phyloP scores from a whole-genome alignment of 2,888 invertebrate genomes.

The Mantis religiosa region DNA sequence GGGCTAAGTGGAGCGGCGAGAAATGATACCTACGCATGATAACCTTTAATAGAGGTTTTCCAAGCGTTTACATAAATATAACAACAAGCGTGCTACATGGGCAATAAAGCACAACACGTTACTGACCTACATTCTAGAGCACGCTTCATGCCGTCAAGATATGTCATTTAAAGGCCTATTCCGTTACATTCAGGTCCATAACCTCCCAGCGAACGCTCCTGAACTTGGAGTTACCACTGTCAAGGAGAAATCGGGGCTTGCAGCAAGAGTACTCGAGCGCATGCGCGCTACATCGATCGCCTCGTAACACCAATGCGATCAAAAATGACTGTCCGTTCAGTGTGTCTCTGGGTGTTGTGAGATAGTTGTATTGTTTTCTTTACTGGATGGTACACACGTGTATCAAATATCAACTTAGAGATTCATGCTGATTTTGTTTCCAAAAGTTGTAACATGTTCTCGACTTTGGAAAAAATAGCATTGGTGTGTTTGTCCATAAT shows the following conservation, averaged over 20 bases:
- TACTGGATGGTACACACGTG: not conserved
- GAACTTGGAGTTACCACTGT: not conserved
- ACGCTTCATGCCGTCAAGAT: not conserved
- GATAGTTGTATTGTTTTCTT: not conserved
- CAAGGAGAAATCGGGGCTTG: not conserved
- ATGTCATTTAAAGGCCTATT: not conserved
- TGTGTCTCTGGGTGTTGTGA: not conserved
- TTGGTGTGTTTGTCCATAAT: slow-evolving; percentile 46
- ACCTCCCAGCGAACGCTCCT: not conserved
- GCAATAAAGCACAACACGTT: not conserved
- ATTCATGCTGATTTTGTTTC: not conserved
- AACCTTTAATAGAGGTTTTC: too few relatives aligned
- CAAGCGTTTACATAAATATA: too few relatives aligned
- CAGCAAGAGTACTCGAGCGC: too few relatives aligned
- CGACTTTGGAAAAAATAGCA: slow-evolving; percentile 49
- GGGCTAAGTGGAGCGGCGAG: too few relatives aligned
- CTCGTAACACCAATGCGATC: not conserved
- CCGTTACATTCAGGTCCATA: not conserved
- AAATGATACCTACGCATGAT: too few relatives aligned
- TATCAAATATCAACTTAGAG: not conserved
- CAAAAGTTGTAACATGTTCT: slow-evolving; percentile 34
- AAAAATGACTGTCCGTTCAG: not conserved
- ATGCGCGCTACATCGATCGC: not conserved
- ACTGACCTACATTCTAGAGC: not conserved
- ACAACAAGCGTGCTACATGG: not conserved